Evolutionary conservation across 2,113 vertebrate species (phyloP), one percentile per base, ranked within the genome.

Genomic region (Saccopteryx leptura): DNA sequence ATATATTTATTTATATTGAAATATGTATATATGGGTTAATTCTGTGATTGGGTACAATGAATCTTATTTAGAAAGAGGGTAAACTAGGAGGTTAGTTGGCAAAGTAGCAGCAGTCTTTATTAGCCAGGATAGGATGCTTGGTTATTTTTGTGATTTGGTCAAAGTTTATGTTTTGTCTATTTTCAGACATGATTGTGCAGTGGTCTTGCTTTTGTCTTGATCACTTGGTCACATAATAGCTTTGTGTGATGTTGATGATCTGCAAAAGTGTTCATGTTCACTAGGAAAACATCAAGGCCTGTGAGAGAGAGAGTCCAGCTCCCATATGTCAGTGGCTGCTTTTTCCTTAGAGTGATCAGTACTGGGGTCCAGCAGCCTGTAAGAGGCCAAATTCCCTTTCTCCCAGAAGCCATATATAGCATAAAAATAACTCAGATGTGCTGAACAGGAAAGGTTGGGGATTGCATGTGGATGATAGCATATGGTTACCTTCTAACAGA

Each of bases 91-190:
- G 15, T 46, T 82, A 92, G 46, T 48, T 68, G 68, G 15, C 92
- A 61, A 88, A 88, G 50, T 39, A 76, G 68, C 46, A 69, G 19
- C 28, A 39, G 28, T 63, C 26, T 11, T 46, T 80, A 39, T 90
- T 72, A 92, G 11, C 52, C 48, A 86, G 24, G 24, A 46, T 76
- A 86, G 33, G 31, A n/a, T n/a, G 11, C 66, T 33, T 84, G 74
- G 54, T 85, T 63, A 87, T 92, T 96, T 76, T 76, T 86, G 48
- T 86, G 54, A 19, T 86, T 94, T 94, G 75, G 33, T 81, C 24
- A 76, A 82, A 90, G 61, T 76, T 86, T n/a, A n/a, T 46, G 5
- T 90, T 82, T 58, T 96, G 19, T 92, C 54, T 86, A 54, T 90
- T 95, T 79, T 71, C 52, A 96, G 33, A 86, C 17, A 12, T 74